phyloP scores from a whole-genome alignment of 2,797 vertebrate species.

The Sphenodon punctatus region DNA sequence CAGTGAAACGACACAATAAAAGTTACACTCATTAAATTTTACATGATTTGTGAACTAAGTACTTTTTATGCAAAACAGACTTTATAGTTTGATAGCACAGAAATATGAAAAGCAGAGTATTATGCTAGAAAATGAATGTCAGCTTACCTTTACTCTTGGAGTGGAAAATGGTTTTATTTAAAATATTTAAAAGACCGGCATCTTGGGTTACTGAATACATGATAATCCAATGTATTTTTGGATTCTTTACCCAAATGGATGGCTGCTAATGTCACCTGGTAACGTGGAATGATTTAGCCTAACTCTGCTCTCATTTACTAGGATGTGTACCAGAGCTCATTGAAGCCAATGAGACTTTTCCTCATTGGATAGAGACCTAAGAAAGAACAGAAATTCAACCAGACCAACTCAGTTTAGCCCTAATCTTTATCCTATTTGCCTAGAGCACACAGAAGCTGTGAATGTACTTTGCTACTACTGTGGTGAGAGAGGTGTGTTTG shows the following conservation, averaged over 20 bases:
- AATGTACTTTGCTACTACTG: conserved; percentile 46
- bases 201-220: background rate
- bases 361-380: conserved; percentile 67
- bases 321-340: conserved; percentile 55
- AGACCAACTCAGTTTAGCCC: conserved; percentile 67
- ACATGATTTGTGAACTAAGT: conserved; percentile 35
- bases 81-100: conserved; percentile 16
- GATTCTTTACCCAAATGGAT: background rate
- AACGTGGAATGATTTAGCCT: background rate
- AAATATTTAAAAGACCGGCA: background rate
- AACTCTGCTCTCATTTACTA: background rate
- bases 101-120: background rate
- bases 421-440: conserved; percentile 58
- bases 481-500: conserved; percentile 39
- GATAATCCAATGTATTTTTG: background rate
- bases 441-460: conserved; percentile 53
- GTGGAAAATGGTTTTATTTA: background rate
- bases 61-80: conserved; percentile 49
- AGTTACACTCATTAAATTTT: conserved; percentile 59
- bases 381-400: conserved; percentile 69
- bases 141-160: background rate
- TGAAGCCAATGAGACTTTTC: conserved; percentile 65
- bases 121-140: background rate
- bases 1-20: conserved; percentile 10
- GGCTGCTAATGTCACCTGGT: background rate